These are phyloP conservation scores for Uromys caudimaculatus DNA, from an alignment of 2,797 vertebrate species.

Conservation along the genomic window DNA sequence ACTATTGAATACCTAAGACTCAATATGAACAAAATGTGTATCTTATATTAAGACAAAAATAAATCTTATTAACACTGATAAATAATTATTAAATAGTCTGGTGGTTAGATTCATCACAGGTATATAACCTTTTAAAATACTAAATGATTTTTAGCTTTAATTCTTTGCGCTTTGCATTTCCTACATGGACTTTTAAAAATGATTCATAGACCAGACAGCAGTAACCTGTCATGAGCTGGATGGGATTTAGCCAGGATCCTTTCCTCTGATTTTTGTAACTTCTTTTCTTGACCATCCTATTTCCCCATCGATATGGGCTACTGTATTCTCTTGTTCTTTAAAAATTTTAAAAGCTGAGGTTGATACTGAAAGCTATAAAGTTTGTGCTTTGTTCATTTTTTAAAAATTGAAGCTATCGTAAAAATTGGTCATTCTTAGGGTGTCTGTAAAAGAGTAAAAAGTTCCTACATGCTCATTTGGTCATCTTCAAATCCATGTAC, in stretches of 20 bases:
- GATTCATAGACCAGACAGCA: background rate
- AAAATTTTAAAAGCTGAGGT: conserved; percentile 8
- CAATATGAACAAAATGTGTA: background rate
- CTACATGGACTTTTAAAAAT: background rate
- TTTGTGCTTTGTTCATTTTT: background rate
- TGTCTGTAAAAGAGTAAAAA: background rate
- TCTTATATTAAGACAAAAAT: background rate
- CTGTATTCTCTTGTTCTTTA: background rate
- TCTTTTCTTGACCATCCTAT: background rate
- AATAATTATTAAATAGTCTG: background rate
- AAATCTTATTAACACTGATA: background rate
- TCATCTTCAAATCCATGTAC: background rate
- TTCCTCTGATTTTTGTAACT: background rate
- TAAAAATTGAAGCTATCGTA: background rate
- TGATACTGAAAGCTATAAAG: background rate
- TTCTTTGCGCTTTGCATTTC: background rate
- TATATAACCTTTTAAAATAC: background rate
- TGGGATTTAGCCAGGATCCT: background rate
- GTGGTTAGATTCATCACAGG: background rate
- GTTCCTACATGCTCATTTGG: background rate
- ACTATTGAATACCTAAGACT: background rate
- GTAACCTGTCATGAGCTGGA: background rate
- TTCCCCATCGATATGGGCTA: background rate
- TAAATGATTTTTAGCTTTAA: background rate
- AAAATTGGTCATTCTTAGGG: background rate